phyloP scores from a whole-genome alignment of 2,797 vertebrate genomes.

The Neosalanx taihuensis region DNA sequence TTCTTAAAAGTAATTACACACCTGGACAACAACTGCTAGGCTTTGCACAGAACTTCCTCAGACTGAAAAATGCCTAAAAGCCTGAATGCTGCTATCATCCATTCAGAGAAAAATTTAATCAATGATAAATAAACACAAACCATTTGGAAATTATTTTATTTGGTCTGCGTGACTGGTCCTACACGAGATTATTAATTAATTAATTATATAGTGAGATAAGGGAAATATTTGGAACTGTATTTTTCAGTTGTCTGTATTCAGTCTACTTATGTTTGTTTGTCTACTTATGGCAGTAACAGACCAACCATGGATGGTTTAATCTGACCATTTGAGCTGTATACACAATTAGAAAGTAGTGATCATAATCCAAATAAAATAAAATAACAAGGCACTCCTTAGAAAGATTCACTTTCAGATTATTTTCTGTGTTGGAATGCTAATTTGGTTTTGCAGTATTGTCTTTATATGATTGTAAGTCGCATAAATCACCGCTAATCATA shows the following conservation, averaged over 20 bases:
- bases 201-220: too few species aligned
- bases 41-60: too few species aligned
- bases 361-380: too few species aligned
- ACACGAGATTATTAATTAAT: too few species aligned
- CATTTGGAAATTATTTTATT: background rate
- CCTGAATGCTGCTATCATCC: background rate
- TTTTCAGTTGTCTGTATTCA: too few species aligned
- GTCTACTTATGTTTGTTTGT: too few species aligned
- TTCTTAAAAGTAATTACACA: constrained; percentile 1
- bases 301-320: constrained; percentile 22
- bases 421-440: too few species aligned
- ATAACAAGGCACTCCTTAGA: too few species aligned
- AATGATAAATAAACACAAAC: background rate
- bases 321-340: constrained; percentile 27
- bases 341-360: constrained; percentile 20
- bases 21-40: background rate
- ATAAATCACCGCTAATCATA: constrained; percentile 64
- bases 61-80: too few species aligned
- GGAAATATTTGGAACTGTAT: too few species aligned
- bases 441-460: background rate
- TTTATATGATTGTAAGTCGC: constrained; percentile 19
- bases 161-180: background rate
- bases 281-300: too few species aligned
- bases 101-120: background rate
- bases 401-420: too few species aligned